Conservation (phyloP, 2,113 vertebrate genomes). For the Campylorhamphus procurvoides region DNA sequence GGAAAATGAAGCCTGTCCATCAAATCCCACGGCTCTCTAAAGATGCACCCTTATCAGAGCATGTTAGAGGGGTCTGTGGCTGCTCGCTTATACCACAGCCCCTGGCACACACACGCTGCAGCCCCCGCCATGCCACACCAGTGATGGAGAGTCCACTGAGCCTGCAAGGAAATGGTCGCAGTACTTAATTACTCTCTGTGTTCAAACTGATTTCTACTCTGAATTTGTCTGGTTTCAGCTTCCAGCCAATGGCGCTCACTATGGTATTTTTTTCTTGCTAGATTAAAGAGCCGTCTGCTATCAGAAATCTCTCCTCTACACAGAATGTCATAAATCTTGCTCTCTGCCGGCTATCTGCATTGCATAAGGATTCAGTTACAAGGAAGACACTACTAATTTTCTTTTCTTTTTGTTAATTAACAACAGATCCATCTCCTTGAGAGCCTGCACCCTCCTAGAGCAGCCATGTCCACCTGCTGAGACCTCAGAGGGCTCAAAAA, state of each 20-base stretch:
- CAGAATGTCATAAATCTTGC: constrained; percentile 30
- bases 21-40: not conserved
- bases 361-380: not conserved
- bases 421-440: not conserved
- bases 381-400: not conserved
- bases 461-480: not conserved
- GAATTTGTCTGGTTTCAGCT: constrained; percentile 34
- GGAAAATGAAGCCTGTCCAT: not conserved
- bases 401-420: constrained; percentile 45
- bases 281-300: constrained; percentile 36
- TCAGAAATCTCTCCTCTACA: constrained; percentile 54
- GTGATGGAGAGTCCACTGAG: not conserved
- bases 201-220: constrained; percentile 4
- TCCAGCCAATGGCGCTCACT: not conserved
- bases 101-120: fast-evolving
- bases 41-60: not conserved
- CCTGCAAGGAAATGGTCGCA: not conserved
- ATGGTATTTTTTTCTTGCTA: not conserved
- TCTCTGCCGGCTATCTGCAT: not conserved
- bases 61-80: not conserved
- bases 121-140: fast-evolving
- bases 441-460: fast-evolving
- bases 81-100: fast-evolving
- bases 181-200: constrained; percentile 4
- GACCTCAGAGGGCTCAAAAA: not conserved